Evolutionary conservation across 2,113 vertebrate genomes (phyloP), one percentile per base, ranked within the genome.

Genomic region (Psephotus haematonotus): DNA sequence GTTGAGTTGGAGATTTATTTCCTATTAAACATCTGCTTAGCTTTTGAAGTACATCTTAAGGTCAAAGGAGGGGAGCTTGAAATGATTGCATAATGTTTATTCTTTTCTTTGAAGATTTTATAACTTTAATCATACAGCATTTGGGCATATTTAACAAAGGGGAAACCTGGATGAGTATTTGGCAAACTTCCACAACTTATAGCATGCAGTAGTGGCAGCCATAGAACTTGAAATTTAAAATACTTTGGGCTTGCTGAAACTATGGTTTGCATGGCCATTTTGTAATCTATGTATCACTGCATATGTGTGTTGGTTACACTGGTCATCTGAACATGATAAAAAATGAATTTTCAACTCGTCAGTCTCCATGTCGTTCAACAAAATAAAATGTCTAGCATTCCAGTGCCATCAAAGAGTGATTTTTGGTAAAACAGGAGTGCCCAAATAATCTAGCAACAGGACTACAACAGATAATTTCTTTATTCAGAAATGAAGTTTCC

Each of bases 1-100:
- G 88, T 98, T 97, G 94, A 96, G 65, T 96, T 96, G 91, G 82
- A 96, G 77, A 97, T 98, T 94, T 97, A 91, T 97, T 98, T 97
- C 93, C 96, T 97, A 88, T 93, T 94, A 88, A 93, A 91, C 94
- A 92, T 97, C 96, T 98, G 94, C 92, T 97, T 95, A 82, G 95
- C 86, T 98, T 98, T 97, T 97, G 94, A 98, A 97, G 97, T 97
- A 93, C 84, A 81, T 91, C 86, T 96, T 95, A 81, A 96, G 95
- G 95, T 97, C 92, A 86, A 90, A 94, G 82, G 93, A 96, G 79
- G 88, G 72, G 88, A 96, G 92, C 91, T 98, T 97, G 97, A 92
- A 97, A 97, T 97, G 72, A 97, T 97, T 97, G 86, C 12, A 9
- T 95, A 96, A 97, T 96, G 91, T 96, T 97, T 96, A 88, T 95